A percentile compares a stretch with the other conserved stretches of the same genome.
These are phyloP conservation scores for Edolisoma coerulescens DNA, from an alignment of 2,113 vertebrate species.

Conservation along the genomic window DNA sequence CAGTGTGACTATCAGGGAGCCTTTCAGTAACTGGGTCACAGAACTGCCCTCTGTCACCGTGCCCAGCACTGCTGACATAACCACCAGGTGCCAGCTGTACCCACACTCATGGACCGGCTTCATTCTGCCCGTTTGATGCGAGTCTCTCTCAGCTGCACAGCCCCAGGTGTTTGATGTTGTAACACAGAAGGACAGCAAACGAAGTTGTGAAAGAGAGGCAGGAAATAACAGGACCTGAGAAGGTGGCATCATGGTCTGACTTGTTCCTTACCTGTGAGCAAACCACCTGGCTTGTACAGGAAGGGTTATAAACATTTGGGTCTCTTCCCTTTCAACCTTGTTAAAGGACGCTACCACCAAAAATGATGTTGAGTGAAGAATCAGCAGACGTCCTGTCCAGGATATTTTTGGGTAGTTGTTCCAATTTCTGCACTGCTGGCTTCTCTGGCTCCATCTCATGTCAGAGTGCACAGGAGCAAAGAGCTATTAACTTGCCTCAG, in stretches of 20 bases:
- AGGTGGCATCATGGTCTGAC: neutral
- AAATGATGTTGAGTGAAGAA: neutral
- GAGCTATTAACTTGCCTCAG: conserved; percentile 36
- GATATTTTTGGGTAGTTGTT: neutral
- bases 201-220: neutral
- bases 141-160: neutral
- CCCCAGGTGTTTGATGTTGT: neutral
- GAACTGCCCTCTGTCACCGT: neutral
- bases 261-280: neutral
- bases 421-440: neutral
- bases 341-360: neutral
- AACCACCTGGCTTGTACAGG: neutral
- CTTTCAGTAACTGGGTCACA: neutral
- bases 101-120: neutral
- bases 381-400: neutral
- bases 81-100: neutral
- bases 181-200: neutral
- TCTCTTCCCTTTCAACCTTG: neutral
- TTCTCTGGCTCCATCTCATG: neutral
- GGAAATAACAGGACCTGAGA: neutral
- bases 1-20: neutral
- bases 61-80: neutral
- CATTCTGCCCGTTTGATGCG: neutral
- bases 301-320: neutral
- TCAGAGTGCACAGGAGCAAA: conserved; percentile 5